Percentiles rank a stretch among this genome's conserved stretches.
Evolutionary conservation across 23 tunicate genomes (phyloP).

Genomic region (Ciona savignyi): DNA sequence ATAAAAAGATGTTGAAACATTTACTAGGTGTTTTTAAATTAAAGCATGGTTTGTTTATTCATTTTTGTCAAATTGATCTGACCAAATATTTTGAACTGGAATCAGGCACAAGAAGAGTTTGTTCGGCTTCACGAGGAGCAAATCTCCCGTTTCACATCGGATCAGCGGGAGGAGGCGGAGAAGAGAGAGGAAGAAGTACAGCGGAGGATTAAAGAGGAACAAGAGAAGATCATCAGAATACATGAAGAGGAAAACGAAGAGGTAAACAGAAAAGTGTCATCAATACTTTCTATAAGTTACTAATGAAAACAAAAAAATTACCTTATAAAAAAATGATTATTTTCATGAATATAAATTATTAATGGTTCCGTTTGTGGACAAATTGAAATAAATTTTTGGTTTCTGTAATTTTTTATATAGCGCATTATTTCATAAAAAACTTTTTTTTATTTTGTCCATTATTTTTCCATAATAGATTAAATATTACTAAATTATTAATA

Average conservation of each 20-base stretch:
- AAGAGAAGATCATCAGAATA: constrained; percentile 9
- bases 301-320: neutral
- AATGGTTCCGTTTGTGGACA: too few species aligned
- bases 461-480: too few species aligned
- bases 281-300: neutral
- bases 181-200: constrained; percentile 39
- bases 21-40: too few species aligned
- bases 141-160: constrained; percentile 25
- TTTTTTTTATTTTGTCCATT: too few species aligned
- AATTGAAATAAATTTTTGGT: too few species aligned
- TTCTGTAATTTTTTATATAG: too few species aligned
- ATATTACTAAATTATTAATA: too few species aligned
- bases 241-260: constrained; percentile 64
- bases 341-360: neutral
- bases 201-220: constrained; percentile 19
- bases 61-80: too few species aligned
- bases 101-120: constrained; percentile 73
- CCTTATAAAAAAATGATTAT: neutral
- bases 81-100: too few species aligned
- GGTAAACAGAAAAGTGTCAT: constrained; percentile 5
- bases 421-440: too few species aligned
- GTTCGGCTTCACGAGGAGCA: constrained; percentile 50
- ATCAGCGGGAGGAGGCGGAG: constrained; percentile 49
- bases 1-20: too few species aligned
- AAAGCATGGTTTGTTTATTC: too few species aligned